Base-by-base conservation (phyloP, 2,888 invertebrate species). In the Dendrolimus houi region DNA sequence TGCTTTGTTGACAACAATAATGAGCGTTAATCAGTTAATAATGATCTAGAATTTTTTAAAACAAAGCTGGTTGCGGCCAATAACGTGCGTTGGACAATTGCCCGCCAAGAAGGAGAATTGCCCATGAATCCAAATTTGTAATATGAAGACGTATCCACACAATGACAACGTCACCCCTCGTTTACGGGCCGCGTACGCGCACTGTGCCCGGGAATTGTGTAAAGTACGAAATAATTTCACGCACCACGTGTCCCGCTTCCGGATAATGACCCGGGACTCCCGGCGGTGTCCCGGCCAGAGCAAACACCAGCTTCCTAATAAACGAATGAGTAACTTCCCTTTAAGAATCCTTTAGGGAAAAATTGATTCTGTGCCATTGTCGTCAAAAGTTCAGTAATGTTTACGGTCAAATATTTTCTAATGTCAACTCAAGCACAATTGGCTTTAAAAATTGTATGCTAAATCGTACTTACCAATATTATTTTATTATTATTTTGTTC, bases 171-270 rank as follows among this genome's bases (percentile, higher is more conserved):
- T 61, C 70, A 65, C 74, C 73, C 74, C 69, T 67, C 63, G 62
- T 68, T 66, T 60, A 58, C 65, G 71, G 73, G 70, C 77, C 84
- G 84, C 85, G 77, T 78, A 87, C 85, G 83, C 85, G 81, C 80
- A 75, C 74, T 69, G 71, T 72, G 74, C 67, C 77, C 77, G 79
- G 69, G 75, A 78, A 79, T 83, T 85, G 87, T 85, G 87, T 87
- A 89, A 89, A 90, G 89, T 88, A 89, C 88, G 77, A 90, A 89
- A 90, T 90, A 88, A 90, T 90, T 90, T 90, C 89, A 90, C 90
- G 90, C 87, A 87, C 88, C 89, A 87, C 86, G 82, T 88, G 88
- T 75, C 77, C 70, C 77, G 81, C 74, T 79, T 72, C 75, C 79
- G 83, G 73, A 85, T 89, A 90, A 89, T 88, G 87, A 88, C 87